Base-by-base conservation (phyloP, 2,888 invertebrate species). In the Nineta flava region DNA sequence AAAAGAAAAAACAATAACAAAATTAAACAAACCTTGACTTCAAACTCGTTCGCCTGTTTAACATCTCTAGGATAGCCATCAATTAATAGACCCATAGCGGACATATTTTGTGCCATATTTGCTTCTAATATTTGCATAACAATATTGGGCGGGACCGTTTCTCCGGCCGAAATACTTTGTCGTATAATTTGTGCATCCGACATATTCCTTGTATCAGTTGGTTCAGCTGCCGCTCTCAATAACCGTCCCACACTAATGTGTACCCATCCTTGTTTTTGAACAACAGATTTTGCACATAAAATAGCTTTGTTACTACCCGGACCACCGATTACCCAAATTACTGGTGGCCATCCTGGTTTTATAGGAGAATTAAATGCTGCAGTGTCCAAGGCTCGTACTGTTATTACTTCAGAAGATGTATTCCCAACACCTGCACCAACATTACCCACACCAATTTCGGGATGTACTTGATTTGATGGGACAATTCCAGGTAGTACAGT, bases 61-160 rank as follows among this genome's bases (percentile, higher is more conserved):
- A 92, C 70, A 60, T 94, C 92, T 50, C 96, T 72, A 0, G 97
- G 97, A 65, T 87, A 97, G 0, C 96, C 96, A 60, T 96, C 96
- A 50, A 99, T 78, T 51, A 97, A 78, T 51, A 95, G 81, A 3
- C 95, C 94, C 51, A 75, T 74, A 17, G 78, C 77, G 7, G 77
- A 78, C 38, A 69, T 68, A 52, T 79, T 67, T 2, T 70, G 66
- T 0, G 69, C 68, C 54, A 87, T 73, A 26, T 85, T 81, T 2
- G 71, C 75, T 51, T 85, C 81, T 46, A 96, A 73, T 42, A 93
- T 69, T 53, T 78, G 78, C 63, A 84, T 73, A 1, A 93, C 81
- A 38, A 86, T 74, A 31, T 88, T 87, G 61, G 83, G 71, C 0
- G 86, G 79, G 0, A 82, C 87, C 69, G 91, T 76, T 61, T 92